Conservation (phyloP, 1,140 invertebrate species). For the Pararge aegeria region DNA sequence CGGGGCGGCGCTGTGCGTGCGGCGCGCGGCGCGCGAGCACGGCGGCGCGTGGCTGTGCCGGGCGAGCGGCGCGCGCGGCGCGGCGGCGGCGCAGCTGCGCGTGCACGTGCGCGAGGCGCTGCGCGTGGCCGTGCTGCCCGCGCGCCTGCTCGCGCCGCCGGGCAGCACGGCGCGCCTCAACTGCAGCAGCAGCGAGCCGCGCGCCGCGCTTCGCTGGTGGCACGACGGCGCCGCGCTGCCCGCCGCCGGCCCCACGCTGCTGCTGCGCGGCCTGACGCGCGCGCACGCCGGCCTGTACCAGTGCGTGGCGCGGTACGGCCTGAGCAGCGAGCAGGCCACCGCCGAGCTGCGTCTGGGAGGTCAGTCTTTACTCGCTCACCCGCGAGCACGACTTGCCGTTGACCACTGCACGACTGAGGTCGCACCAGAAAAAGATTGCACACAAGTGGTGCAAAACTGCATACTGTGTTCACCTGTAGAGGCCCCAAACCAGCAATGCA, state of each 20-base stretch:
- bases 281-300: constrained; percentile 91
- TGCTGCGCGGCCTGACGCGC: constrained; percentile 82
- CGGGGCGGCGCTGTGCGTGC: constrained; percentile 57
- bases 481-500: too few relatives aligned
- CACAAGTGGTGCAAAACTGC: too few relatives aligned
- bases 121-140: constrained; percentile 26
- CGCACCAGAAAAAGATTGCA: too few relatives aligned
- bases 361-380: constrained; percentile 55
- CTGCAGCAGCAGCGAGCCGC: constrained; percentile 86
- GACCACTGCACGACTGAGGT: too few relatives aligned
- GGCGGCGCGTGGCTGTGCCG: constrained; percentile 61
- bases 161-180: constrained; percentile 58
- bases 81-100: constrained; percentile 50
- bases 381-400: too few relatives aligned
- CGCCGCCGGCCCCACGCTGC: constrained; percentile 79
- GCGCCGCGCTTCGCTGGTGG: constrained; percentile 85
- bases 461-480: too few relatives aligned
- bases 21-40: constrained; percentile 23
- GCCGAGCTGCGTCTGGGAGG: constrained; percentile 87
- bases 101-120: constrained; percentile 43
- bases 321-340: constrained; percentile 84
- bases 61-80: constrained; percentile 57
- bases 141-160: constrained; percentile 48
- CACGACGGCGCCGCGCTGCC: constrained; percentile 82
- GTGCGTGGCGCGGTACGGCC: constrained; percentile 85